phyloP scores from a whole-genome alignment of 2,797 vertebrate species.

The Psittacula derbiana region DNA sequence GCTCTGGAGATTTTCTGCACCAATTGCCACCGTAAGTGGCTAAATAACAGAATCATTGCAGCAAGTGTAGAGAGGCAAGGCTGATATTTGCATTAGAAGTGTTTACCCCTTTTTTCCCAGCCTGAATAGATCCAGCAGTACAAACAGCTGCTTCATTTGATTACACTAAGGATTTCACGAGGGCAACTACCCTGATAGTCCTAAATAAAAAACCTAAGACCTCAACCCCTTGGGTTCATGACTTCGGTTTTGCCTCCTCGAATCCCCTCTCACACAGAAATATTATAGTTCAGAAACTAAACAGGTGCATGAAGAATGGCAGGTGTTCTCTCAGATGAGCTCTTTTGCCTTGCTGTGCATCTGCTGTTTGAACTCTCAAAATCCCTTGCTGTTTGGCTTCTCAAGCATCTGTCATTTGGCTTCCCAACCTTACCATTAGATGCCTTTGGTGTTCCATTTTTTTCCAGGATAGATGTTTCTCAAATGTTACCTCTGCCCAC shows the following conservation, averaged over 20 bases:
- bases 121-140: conserved; percentile 51
- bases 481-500: conserved; percentile 26
- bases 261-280: background rate
- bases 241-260: background rate
- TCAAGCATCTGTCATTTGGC: conserved; percentile 63
- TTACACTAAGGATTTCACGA: conserved; percentile 25
- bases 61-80: conserved; percentile 29
- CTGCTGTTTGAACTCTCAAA: conserved; percentile 47
- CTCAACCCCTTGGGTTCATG: background rate
- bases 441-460: background rate
- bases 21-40: conserved; percentile 34
- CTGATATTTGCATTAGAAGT: conserved; percentile 64
- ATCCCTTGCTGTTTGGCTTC: conserved; percentile 42
- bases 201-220: background rate
- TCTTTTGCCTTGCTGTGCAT: conserved; percentile 3
- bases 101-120: conserved; percentile 56
- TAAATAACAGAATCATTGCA: conserved; percentile 60
- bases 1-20: conserved; percentile 59
- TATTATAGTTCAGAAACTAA: conserved; percentile 51
- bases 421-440: conserved; percentile 48
- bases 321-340: conserved; percentile 57
- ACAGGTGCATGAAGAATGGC: conserved; percentile 59
- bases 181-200: background rate
- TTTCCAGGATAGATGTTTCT: conserved; percentile 17
- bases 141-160: conserved; percentile 57